These are phyloP conservation scores for Drosophila repletoides DNA, from an alignment of 1,140 invertebrate genomes.

Conservation along the genomic window DNA sequence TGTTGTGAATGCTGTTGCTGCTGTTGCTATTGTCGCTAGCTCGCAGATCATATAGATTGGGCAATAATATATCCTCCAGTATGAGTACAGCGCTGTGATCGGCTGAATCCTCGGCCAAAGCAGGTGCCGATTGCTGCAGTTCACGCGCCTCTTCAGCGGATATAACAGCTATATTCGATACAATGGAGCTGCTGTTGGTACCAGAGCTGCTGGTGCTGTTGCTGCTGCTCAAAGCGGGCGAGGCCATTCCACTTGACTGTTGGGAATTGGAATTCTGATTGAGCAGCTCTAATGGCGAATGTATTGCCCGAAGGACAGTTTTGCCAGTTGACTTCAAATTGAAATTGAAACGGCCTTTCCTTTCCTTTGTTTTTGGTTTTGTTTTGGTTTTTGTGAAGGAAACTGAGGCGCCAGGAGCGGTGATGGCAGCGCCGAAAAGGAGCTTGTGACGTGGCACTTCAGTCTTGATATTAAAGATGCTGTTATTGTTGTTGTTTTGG, in stretches of 20 bases:
- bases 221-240: constrained; percentile 35
- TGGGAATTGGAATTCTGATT: background rate
- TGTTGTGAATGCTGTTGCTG: constrained; percentile 4
- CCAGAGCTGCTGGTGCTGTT: constrained; percentile 5
- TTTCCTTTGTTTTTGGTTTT: background rate
- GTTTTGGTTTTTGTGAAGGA: background rate
- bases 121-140: constrained; percentile 52
- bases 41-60: constrained; percentile 47
- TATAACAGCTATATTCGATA: constrained; percentile 64
- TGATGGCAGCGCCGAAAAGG: too few relatives aligned
- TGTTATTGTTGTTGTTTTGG: background rate
- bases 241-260: constrained; percentile 2
- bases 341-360: too few relatives aligned
- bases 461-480: constrained; percentile 3
- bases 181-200: constrained; percentile 54
- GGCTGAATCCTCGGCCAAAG: constrained; percentile 39
- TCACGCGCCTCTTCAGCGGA: constrained; percentile 62
- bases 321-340: too few relatives aligned
- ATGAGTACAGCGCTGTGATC: constrained; percentile 48
- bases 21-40: constrained; percentile 16
- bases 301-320: background rate
- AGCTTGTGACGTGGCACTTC: background rate
- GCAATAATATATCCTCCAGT: constrained; percentile 58
- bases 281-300: constrained; percentile 32
- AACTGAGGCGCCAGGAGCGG: too few relatives aligned